phyloP scores from a whole-genome alignment of 2,888 invertebrate genomes.

The Phymatocera aterrima region DNA sequence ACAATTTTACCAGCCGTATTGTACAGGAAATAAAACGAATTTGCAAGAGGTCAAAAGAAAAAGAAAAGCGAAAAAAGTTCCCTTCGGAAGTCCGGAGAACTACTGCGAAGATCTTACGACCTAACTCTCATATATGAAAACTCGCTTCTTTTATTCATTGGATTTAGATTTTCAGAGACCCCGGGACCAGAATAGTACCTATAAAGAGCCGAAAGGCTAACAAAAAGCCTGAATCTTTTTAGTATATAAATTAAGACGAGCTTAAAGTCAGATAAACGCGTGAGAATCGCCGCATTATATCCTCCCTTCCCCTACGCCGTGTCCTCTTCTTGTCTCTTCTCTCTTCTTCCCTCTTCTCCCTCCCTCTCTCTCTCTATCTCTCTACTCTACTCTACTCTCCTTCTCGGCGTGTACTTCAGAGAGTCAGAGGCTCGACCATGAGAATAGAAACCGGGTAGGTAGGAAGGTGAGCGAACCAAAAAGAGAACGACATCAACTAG shows the following conservation, averaged over 20 bases:
- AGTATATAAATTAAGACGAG: slow-evolving; percentile 25
- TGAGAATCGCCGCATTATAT: slow-evolving; percentile 32
- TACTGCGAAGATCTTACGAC: too few species aligned
- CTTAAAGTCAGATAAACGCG: slow-evolving; percentile 28
- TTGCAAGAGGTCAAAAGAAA: not conserved
- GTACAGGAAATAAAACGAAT: not conserved
- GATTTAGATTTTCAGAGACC: too few species aligned
- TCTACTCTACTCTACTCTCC: too few species aligned
- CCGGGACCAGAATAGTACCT: not conserved
- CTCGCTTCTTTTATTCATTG: slow-evolving; percentile 7
- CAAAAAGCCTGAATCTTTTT: not conserved
- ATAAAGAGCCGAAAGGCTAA: not conserved
- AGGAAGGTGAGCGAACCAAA: not conserved
- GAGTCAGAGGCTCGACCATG: not conserved
- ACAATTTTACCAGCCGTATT: too few species aligned
- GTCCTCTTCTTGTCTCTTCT: not conserved
- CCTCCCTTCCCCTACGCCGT: not conserved
- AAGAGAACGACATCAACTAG: slow-evolving; percentile 11
- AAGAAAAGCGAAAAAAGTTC: not conserved
- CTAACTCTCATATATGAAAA: too few species aligned
- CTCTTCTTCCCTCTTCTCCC: too few species aligned
- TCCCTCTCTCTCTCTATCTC: too few species aligned
- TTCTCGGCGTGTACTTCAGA: too few species aligned
- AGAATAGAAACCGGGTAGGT: not conserved
- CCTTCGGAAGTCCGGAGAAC: too few species aligned